Base-by-base conservation (phyloP, 2,113 vertebrate genomes). In the Notarius quadriscutis region DNA sequence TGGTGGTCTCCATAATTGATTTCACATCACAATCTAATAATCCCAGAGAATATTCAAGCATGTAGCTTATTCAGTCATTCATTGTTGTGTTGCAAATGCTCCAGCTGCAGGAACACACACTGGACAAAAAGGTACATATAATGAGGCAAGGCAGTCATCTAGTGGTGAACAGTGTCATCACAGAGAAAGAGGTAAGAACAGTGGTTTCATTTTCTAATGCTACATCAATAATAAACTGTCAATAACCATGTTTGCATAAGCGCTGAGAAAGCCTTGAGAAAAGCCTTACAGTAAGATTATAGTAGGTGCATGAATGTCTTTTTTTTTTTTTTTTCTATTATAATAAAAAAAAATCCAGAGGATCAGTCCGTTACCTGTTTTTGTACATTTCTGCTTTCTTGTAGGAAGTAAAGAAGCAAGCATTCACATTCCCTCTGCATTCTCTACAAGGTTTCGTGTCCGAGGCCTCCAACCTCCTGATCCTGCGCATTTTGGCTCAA, bases 401-500 rank as follows among this genome's bases (percentile, higher is more conserved):
- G 2, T 91, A 96, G 95, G 95, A 96, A 53, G 85, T 93, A 9
- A 95, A 91, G 20, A 91, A 87, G 0, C 78, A 92, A 86, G 80
- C 77, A 10, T 89, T 92, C 20, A 93, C 86, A 4, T 95, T 96
- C 4, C 78, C 94, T 69, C 82, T 62, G 63, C 87, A 85, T 6
- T 88, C 79, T 22, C 74, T 95, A 4, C 80, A 0, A 1, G 98
- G 97, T 4, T 93, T 98, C 81, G 69, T 99, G 85, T 97, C 94
- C 0, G 97, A 97, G 84, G 96, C 96, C 0, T 96, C 97, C 91
- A 95, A 93, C 91, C 89, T 99, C 57, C 91, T 99, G 83, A 88
- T 99, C 87, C 93, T 97, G 92, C 95, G 98, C 60, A 91, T 98
- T 86, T 91, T 99, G 74, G 95, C 95, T 5, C 88, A 92, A 60